Evolutionary conservation across 1,140 invertebrate species (phyloP).

Genomic region (Drosophila subobscura): DNA sequence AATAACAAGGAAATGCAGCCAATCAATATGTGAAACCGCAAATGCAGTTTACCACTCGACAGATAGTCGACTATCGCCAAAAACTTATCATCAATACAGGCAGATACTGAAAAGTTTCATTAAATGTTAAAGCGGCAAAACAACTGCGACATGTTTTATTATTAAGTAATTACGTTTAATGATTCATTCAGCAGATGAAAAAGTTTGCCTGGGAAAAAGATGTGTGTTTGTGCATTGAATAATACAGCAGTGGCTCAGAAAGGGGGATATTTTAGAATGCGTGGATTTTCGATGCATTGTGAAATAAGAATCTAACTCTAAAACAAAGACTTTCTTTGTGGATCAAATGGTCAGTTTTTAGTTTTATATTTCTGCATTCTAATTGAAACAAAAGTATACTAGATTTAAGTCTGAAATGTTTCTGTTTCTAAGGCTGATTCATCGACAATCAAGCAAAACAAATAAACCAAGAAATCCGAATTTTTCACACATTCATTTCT

Average conservation of each 20-base stretch:
- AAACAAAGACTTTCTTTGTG: too few species aligned
- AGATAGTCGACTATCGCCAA: background rate
- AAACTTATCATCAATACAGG: slow-evolving; percentile 9
- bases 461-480: too few species aligned
- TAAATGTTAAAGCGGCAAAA: slow-evolving; percentile 3
- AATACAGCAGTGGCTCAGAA: too few species aligned
- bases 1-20: slow-evolving; percentile 19
- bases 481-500: too few species aligned
- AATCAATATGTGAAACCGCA: slow-evolving; percentile 8
- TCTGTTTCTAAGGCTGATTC: too few species aligned
- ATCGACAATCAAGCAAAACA: too few species aligned
- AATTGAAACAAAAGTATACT: background rate
- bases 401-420: too few species aligned
- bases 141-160: background rate
- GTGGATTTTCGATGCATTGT: too few species aligned
- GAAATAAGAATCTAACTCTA: too few species aligned
- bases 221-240: too few species aligned
- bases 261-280: too few species aligned
- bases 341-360: too few species aligned
- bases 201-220: background rate
- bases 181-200: slow-evolving; percentile 50
- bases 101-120: slow-evolving; percentile 6
- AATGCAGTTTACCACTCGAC: background rate
- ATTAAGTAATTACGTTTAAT: slow-evolving; percentile 48
- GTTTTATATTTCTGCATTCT: background rate